Evolutionary conservation across 1,140 invertebrate genomes (phyloP), one percentile per base, ranked within the genome.

Genomic region (Geopemphigus sp.): DNA sequence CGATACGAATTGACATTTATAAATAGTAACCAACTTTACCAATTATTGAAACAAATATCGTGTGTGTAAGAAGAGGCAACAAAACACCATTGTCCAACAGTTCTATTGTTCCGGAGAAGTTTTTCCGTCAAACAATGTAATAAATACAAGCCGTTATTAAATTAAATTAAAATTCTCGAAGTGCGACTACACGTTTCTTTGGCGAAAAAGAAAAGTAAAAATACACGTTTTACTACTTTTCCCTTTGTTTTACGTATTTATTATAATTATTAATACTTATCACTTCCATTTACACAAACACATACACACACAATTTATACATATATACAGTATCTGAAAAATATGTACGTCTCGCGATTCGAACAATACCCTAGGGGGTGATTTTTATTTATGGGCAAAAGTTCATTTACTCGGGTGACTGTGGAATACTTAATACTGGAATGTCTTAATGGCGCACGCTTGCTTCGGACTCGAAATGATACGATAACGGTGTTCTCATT

Each of bases 381-480:
- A 12, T 39, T 59, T 39, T 76, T 76, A 54, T 76, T 76, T 76
- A 76, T 76, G 72, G n/a, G 32, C 39, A 76, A 76, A 59, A 59
- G 72, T 76, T 76, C 59, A 76, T 76, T 76, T 76, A 59, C 72
- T 59, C 72, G 29, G 72, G 29, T 45, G 72, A 76, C 72, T 24
- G 72, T 45, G 32, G 72, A 59, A 59, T 76, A 76, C 24, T 57
- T 76, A 59, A 76, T 76, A 39, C 22, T 73, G 6, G 29, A 32
- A 74, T 57, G 22, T 57, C 72, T 45, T 57, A 24, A 50, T 39
- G 19, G 72, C 22, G n/a, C 8, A 8, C 32, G 17, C 64, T 5
- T 50, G 14, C 45, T 5, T 15, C 12, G 59, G n/a, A 76, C 57
- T 54, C 59, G 72, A 22, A 45, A 59, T 76, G 45, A 76, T 76